These are phyloP conservation scores for Sula dactylatra DNA, from an alignment of 2,113 vertebrate genomes.

Conservation along the genomic window DNA sequence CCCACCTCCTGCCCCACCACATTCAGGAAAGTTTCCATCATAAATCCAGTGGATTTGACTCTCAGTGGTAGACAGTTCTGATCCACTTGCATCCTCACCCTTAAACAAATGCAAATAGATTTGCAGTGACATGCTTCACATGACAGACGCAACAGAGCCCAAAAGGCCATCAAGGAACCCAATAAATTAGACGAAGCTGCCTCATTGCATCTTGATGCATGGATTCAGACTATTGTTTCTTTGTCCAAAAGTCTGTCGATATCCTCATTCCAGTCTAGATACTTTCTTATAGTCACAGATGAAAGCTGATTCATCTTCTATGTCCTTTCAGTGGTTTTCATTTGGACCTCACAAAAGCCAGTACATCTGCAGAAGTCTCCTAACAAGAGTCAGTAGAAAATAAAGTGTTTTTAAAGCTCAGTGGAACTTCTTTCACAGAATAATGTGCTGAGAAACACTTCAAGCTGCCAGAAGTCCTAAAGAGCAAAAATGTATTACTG, in stretches of 20 bases:
- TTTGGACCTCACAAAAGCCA: neutral
- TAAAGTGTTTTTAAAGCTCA: neutral
- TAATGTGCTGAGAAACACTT: neutral
- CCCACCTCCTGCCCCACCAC: neutral
- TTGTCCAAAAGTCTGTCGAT: neutral
- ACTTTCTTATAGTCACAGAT: fast-evolving
- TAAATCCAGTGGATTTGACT: neutral
- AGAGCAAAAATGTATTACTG: neutral
- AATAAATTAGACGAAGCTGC: neutral
- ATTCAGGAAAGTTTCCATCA: neutral
- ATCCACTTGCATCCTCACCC: neutral
- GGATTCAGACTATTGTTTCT: neutral
- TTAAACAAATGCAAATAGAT: neutral
- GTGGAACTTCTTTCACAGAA: neutral
- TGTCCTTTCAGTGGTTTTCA: neutral
- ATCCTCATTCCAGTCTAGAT: neutral
- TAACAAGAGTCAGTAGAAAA: neutral
- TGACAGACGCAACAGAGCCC: neutral
- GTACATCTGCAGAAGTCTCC: neutral
- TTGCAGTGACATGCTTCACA: neutral
- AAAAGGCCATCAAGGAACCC: neutral
- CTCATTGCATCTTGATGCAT: fast-evolving
- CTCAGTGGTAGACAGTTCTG: neutral
- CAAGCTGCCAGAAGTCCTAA: neutral
- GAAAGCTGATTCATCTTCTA: neutral